phyloP scores from a whole-genome alignment of 1,140 invertebrate species.

The Heliconius himera region DNA sequence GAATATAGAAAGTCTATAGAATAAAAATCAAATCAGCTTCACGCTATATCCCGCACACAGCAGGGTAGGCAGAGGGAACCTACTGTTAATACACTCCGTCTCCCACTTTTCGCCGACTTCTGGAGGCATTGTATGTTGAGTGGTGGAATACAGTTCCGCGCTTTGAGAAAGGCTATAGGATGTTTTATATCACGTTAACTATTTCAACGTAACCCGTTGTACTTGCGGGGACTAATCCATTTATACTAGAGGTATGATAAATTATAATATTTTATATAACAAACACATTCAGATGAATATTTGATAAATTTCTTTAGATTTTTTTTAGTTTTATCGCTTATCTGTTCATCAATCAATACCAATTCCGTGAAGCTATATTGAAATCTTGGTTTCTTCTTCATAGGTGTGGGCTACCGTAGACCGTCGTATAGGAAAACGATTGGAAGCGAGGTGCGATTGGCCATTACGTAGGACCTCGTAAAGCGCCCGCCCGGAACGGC shows the following conservation, averaged over 20 bases:
- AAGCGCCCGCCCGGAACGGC: slow-evolving; percentile 52
- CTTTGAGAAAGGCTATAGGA: no score
- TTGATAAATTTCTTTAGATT: background rate
- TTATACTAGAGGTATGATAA: no score
- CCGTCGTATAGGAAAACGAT: slow-evolving; percentile 52
- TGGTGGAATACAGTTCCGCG: no score
- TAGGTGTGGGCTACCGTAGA: slow-evolving; percentile 16
- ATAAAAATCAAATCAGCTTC: no score
- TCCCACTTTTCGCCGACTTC: no score
- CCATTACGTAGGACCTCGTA: slow-evolving; percentile 56
- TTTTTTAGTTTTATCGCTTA: background rate
- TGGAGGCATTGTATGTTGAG: no score
- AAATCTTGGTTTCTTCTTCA: slow-evolving; percentile 22
- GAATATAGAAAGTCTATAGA: no score
- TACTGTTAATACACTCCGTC: background rate
- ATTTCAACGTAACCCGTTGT: no score
- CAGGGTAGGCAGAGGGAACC: no score
- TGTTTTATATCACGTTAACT: no score
- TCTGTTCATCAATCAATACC: background rate
- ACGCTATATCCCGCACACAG: no score
- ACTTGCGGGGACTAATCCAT: no score
- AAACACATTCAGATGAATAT: background rate
- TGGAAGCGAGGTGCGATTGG: slow-evolving; percentile 50
- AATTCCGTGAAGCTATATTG: slow-evolving; percentile 1
- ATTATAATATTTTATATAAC: background rate